phyloP scores from a whole-genome alignment of 2,113 vertebrate species.

The Nothobranchius furzeri region DNA sequence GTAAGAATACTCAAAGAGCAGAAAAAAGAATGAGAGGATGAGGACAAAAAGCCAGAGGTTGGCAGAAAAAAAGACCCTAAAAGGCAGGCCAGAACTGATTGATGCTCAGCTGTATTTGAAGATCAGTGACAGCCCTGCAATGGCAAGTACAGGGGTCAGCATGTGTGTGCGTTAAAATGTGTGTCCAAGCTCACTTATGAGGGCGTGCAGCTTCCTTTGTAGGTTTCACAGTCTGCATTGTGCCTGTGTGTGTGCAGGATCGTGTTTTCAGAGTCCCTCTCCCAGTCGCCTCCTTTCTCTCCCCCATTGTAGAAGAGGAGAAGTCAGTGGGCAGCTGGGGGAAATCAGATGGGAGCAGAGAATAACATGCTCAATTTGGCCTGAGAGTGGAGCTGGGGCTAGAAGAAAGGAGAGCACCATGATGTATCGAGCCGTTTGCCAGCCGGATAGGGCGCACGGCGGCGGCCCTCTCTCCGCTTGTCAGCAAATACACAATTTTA shows the following conservation, averaged over 20 bases:
- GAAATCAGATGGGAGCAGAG: conserved; percentile 89
- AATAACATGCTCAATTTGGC: conserved; percentile 91
- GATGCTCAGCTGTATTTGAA: conserved; percentile 92
- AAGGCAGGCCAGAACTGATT: conserved; percentile 87
- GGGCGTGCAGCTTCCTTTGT: conserved; percentile 51
- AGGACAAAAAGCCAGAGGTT: conserved; percentile 67
- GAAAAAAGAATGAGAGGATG: conserved; percentile 70
- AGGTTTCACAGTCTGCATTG: conserved; percentile 42
- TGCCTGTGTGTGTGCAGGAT: conserved; percentile 43
- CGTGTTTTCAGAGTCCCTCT: conserved; percentile 49
- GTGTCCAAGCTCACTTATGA: conserved; percentile 49
- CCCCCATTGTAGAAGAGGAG: conserved; percentile 72
- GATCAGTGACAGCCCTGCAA: conserved; percentile 88
- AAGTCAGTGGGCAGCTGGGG: conserved; percentile 84
- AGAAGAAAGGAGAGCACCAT: conserved; percentile 73
- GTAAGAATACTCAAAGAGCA: conserved; percentile 86
- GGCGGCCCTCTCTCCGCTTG: conserved; percentile 83
- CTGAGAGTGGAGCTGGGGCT: conserved; percentile 69
- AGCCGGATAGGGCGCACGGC: conserved; percentile 80
- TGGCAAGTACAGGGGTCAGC: conserved; percentile 84
- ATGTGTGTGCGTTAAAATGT: conserved; percentile 49
- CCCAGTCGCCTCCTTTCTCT: conserved; percentile 16
- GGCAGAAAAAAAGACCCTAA: conserved; percentile 89
- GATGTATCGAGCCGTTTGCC: conserved; percentile 88
- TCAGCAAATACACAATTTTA: conserved; percentile 89